Evolutionary conservation across 2,888 invertebrate genomes (phyloP), one percentile per base, ranked within the genome.

Genomic region (Drosophila longiperda): DNA sequence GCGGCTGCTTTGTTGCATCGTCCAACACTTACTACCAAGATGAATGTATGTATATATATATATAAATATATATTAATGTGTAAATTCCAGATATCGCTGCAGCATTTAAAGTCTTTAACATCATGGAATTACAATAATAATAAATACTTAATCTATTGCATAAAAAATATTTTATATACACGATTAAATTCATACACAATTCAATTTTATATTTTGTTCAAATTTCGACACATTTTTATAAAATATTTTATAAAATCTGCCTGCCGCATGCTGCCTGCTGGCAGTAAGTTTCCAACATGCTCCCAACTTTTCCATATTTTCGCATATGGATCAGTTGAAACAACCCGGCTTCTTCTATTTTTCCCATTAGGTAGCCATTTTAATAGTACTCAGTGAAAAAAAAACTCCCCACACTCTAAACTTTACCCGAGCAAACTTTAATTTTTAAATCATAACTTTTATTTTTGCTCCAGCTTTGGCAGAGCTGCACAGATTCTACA

Each of bases 391-490:
- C 66, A 62, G 52, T 29, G 64, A 32, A 57, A 62, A 71, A 71
- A 71, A 62, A 72, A 69, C 64, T 59, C 50, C 15, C 53, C 67
- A 20, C 34, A 54, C 57, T 33, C 33, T 38, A 33, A 73, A 66
- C 57, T 73, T 66, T 52, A 59, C 55, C 68, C 59, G 65, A 68
- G 40, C 75, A 88, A 84, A 88, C 86, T 86, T 86, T 83, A 83
- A 88, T 84, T 83, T 84, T 78, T 70, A 70, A 83, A 86, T 88
- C 88, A 88, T 86, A 88, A 84, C 88, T 86, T 84, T 83, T 80
- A 70, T 74, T 65, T 77, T 73, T 75, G 83, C 71, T 62, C 71
- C 32, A 82, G 53, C 78, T 87, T 83, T 57, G 52, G 53, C 66
- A 12, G 23, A 49, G 49, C 11, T 52, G 58, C 64, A 50, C 38